Conservation (phyloP, 2,113 vertebrate genomes). For the Propithecus coquereli region DNA sequence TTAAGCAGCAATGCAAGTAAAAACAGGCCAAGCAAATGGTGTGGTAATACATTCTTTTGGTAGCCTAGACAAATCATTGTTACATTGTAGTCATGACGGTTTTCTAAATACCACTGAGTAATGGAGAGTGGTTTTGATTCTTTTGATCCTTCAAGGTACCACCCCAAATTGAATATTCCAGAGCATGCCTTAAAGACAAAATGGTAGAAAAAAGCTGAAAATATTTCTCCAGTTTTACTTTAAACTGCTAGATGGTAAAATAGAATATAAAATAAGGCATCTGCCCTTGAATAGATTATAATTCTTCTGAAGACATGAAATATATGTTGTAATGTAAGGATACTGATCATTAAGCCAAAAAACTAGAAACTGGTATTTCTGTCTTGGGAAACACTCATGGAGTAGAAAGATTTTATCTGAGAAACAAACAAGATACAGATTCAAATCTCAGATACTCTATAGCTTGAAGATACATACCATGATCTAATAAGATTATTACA, state of each 20-base stretch:
- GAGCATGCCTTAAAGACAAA: neutral
- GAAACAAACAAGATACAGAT: neutral
- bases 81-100: neutral
- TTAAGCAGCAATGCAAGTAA: neutral
- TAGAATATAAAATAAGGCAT: neutral
- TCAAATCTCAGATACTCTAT: neutral
- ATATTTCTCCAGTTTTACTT: neutral
- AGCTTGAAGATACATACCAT: neutral
- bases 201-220: neutral
- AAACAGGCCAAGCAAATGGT: neutral
- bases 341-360: neutral
- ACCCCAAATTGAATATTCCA: neutral
- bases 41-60: neutral
- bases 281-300: neutral
- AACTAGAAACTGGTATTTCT: neutral
- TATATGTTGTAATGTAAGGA: neutral
- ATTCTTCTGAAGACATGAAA: neutral
- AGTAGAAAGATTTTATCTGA: neutral
- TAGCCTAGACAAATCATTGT: neutral
- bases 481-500: neutral
- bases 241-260: neutral
- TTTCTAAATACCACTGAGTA: neutral
- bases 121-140: neutral
- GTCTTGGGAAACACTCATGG: neutral
- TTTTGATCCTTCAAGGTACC: neutral